A percentile compares a stretch with the other conserved stretches of the same genome.
Conservation (phyloP, 2,797 vertebrate genomes). For the Macrochelys suwanniensis region DNA sequence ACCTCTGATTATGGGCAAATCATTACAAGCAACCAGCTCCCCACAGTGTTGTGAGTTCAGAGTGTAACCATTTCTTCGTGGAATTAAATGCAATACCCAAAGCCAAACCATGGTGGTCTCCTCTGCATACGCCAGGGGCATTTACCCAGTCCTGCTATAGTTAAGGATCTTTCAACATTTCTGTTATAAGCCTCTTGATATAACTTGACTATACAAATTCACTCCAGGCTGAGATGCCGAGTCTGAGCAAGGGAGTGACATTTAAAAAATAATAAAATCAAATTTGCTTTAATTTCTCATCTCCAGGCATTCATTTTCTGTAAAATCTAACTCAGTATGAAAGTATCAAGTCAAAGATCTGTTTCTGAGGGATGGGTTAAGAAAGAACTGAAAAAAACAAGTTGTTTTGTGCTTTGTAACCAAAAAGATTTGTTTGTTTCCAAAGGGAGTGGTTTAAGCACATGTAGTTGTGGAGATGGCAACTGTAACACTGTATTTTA, state of each 20-base stretch:
- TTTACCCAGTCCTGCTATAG: not conserved
- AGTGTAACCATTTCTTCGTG: not conserved
- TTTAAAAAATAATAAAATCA: constrained; percentile 29
- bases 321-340: not conserved
- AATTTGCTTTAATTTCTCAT: constrained; percentile 39
- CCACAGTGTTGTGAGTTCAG: not conserved
- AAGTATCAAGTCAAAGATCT: constrained; percentile 41
- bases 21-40: not conserved
- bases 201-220: not conserved
- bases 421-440: not conserved
- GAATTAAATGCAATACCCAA: not conserved
- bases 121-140: not conserved
- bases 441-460: not conserved
- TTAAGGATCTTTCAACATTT: not conserved
- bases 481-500: not conserved
- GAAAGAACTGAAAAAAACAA: not conserved
- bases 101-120: not conserved
- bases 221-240: not conserved
- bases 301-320: constrained; percentile 22
- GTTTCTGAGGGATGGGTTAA: not conserved
- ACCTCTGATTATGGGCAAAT: not conserved
- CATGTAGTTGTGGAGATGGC: not conserved
- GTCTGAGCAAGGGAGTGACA: not conserved
- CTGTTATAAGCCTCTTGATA: not conserved
- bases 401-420: not conserved